phyloP scores from a whole-genome alignment of 2,113 vertebrate genomes.

The rabbit (Oryctolagus cuniculus) region mOryCun1.1 NC_091453.1:2658001-2658500 shows the following conservation, averaged over 20 bases:
- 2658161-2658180: neutral
- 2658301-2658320: neutral
- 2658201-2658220: neutral
- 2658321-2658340: neutral
- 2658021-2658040: neutral
- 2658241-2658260: neutral
- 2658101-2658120: constrained; percentile 8
- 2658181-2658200: neutral
- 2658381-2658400: neutral
- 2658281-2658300: constrained; percentile 36
- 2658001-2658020: constrained; percentile 45
- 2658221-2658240: neutral
- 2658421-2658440: neutral
- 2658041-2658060: neutral
- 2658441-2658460: neutral
- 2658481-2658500: neutral
- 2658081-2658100: neutral
- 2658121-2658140: neutral
- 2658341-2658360: constrained; percentile 41
- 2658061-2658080: constrained; percentile 10
- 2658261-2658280: constrained; percentile 15
- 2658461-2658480: constrained; percentile 32
- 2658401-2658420: constrained; percentile 25
- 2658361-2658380: neutral
- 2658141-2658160: neutral